These are phyloP conservation scores for Rana temporaria DNA, from an alignment of 2,113 vertebrate species.

Conservation along the genomic window DNA sequence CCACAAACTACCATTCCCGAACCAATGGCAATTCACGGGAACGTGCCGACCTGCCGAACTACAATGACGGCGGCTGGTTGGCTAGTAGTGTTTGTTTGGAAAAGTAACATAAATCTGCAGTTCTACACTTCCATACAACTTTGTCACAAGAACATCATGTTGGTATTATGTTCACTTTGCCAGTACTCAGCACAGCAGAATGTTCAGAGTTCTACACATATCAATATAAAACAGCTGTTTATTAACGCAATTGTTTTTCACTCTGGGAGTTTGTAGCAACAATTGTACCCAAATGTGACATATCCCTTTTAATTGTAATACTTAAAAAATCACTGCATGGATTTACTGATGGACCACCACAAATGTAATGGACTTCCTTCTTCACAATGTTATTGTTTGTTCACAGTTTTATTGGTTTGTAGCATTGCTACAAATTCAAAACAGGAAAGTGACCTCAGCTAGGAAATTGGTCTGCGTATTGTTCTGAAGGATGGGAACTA, in stretches of 20 bases:
- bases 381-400: conserved; percentile 14
- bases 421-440: conserved; percentile 5
- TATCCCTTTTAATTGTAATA: conserved; percentile 12
- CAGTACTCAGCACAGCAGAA: background rate
- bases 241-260: background rate
- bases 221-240: background rate
- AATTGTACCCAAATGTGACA: background rate
- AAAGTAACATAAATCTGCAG: no score
- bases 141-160: no score
- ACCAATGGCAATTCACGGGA: no score
- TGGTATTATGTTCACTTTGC: no score
- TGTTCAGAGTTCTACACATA: background rate
- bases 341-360: background rate
- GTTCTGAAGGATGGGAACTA: background rate
- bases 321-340: background rate
- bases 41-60: no score
- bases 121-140: no score
- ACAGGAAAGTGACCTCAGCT: conserved; percentile 20
- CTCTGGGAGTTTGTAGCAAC: background rate
- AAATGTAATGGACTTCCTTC: background rate
- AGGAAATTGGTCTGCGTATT: background rate
- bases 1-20: no score
- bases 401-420: background rate
- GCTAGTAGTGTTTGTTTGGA: no score
- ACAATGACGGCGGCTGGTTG: no score